These are phyloP conservation scores for Scolopax mira DNA, from an alignment of 2,113 vertebrate species.

Conservation along the genomic window DNA sequence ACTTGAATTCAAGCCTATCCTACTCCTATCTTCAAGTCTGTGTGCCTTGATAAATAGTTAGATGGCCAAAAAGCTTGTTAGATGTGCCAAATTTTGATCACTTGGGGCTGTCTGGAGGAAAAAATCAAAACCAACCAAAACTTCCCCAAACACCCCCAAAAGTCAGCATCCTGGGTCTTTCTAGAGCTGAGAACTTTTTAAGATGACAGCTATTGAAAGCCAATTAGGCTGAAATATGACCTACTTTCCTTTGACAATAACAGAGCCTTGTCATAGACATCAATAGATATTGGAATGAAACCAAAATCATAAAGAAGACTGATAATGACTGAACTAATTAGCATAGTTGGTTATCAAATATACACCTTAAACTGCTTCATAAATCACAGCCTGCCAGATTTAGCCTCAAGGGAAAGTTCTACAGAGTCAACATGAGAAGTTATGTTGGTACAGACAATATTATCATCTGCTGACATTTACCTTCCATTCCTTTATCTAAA, in stretches of 20 bases:
- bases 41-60: not conserved
- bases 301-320: slow-evolving; percentile 8
- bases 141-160: not conserved
- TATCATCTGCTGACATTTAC: slow-evolving; percentile 68
- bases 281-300: not conserved
- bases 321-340: slow-evolving; percentile 53
- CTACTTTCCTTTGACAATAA: not conserved
- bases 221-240: not conserved
- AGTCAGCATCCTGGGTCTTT: not conserved
- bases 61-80: not conserved
- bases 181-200: not conserved
- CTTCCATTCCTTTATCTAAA: slow-evolving; percentile 27
- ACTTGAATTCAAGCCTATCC: not conserved
- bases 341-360: slow-evolving; percentile 36
- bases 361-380: slow-evolving; percentile 15
- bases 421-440: slow-evolving; percentile 9
- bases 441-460: slow-evolving; percentile 49
- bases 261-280: not conserved
- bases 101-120: not conserved
- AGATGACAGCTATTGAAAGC: not conserved
- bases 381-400: slow-evolving; percentile 38
- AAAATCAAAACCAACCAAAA: too few relatives aligned
- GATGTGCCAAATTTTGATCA: not conserved
- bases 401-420: slow-evolving; percentile 25
- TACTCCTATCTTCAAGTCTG: not conserved